phyloP scores from a whole-genome alignment of 2,888 invertebrate genomes.

The Hypolimnas misippus region DNA sequence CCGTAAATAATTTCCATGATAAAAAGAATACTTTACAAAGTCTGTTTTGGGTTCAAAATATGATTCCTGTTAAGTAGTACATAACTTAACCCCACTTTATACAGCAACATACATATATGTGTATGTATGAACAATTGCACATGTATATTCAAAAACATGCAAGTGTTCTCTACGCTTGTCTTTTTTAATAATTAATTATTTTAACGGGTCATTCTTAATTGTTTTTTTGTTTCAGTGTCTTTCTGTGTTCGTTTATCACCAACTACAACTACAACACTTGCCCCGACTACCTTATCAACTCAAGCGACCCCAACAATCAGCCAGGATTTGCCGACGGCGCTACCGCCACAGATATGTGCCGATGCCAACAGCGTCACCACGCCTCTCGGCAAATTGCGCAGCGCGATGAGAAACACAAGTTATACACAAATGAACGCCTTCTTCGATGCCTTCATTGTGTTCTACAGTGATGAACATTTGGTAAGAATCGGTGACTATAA shows the following conservation, averaged over 20 bases:
- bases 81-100: too few relatives aligned
- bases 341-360: slow-evolving; percentile 55
- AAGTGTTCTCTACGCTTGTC: too few relatives aligned
- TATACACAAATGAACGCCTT: slow-evolving; percentile 67
- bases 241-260: slow-evolving; percentile 52
- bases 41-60: too few relatives aligned
- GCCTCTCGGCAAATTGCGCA: slow-evolving; percentile 71
- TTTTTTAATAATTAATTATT: too few relatives aligned
- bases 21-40: too few relatives aligned
- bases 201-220: too few relatives aligned
- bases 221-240: slow-evolving; percentile 55
- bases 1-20: too few relatives aligned
- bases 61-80: too few relatives aligned
- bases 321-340: slow-evolving; percentile 53
- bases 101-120: too few relatives aligned
- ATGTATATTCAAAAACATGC: too few relatives aligned
- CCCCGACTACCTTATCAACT: slow-evolving; percentile 46
- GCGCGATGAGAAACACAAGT: slow-evolving; percentile 74
- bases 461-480: slow-evolving; percentile 92
- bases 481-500: slow-evolving; percentile 67
- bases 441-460: slow-evolving; percentile 90
- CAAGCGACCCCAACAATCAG: slow-evolving; percentile 42
- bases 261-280: slow-evolving; percentile 47
- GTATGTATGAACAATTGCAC: too few relatives aligned
- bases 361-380: slow-evolving; percentile 58